Evolutionary conservation across 2,888 invertebrate species (phyloP).

Genomic region (Troides helena): DNA sequence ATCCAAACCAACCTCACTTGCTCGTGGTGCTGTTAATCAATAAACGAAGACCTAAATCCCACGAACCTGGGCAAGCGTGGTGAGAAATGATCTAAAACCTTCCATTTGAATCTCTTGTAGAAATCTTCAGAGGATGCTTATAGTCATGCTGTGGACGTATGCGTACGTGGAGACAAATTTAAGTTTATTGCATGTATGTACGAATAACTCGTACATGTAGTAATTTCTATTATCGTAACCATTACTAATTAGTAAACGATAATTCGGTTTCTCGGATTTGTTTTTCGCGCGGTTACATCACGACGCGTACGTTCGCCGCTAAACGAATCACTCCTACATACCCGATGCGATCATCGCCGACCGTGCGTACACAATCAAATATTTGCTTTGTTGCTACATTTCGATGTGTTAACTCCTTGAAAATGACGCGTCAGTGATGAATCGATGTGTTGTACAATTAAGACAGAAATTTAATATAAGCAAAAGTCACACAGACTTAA

Average conservation of each 20-base stretch:
- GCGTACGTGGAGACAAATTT: too few species aligned
- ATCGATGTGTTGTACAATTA: neutral
- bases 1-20: too few species aligned
- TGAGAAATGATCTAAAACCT: too few species aligned
- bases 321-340: constrained; percentile 27
- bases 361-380: constrained; percentile 24
- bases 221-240: neutral
- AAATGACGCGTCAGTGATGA: neutral
- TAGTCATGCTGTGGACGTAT: too few species aligned
- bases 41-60: too few species aligned
- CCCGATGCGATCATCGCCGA: constrained; percentile 24
- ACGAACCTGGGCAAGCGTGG: too few species aligned
- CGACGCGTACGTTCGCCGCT: neutral
- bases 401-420: constrained; percentile 21
- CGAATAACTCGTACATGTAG: too few species aligned
- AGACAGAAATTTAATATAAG: neutral
- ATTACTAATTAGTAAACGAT: constrained; percentile 9
- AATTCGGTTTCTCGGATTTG: neutral
- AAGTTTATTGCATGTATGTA: too few species aligned
- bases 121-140: too few species aligned
- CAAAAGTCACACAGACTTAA: neutral
- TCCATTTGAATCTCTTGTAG: too few species aligned
- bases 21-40: too few species aligned
- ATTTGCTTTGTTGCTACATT: constrained; percentile 26
- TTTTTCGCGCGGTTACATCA: constrained; percentile 8